These are phyloP conservation scores for Caenorhabditis macrosperma DNA, from an alignment of 2,888 invertebrate species.

Conservation along the genomic window DNA sequence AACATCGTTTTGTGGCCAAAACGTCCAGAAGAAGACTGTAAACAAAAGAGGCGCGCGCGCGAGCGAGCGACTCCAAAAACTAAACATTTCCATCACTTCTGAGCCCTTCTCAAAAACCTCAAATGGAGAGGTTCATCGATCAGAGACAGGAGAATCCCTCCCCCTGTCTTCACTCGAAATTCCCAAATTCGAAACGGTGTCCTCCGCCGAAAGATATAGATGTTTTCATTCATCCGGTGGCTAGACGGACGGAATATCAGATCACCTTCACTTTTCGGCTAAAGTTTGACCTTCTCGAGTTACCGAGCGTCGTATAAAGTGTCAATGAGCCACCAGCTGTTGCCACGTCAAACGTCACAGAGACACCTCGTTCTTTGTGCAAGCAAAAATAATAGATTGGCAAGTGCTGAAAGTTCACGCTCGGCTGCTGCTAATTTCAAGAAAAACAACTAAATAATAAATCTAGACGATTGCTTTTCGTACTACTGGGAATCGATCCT, in stretches of 20 bases:
- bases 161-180: background rate
- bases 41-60: constrained; percentile 20
- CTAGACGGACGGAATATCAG: background rate
- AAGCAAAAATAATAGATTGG: no score
- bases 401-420: no score
- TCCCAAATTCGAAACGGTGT: background rate
- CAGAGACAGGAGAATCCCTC: background rate
- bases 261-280: background rate
- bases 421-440: no score
- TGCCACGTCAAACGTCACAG: background rate
- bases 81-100: constrained; percentile 48
- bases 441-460: no score
- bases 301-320: constrained; percentile 29
- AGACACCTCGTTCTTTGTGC: background rate
- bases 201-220: no score
- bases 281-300: constrained; percentile 30
- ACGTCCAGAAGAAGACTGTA: constrained; percentile 17
- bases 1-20: constrained; percentile 5
- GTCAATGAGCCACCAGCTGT: constrained; percentile 15
- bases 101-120: background rate
- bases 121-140: background rate
- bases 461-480: no score
- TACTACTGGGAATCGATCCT: no score
- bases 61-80: background rate
- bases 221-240: no score